Percentiles rank a stretch among this genome's conserved stretches.
Evolutionary conservation across 2,888 invertebrate genomes (phyloP).

Genomic region (Eupeodes latifasciatus): DNA sequence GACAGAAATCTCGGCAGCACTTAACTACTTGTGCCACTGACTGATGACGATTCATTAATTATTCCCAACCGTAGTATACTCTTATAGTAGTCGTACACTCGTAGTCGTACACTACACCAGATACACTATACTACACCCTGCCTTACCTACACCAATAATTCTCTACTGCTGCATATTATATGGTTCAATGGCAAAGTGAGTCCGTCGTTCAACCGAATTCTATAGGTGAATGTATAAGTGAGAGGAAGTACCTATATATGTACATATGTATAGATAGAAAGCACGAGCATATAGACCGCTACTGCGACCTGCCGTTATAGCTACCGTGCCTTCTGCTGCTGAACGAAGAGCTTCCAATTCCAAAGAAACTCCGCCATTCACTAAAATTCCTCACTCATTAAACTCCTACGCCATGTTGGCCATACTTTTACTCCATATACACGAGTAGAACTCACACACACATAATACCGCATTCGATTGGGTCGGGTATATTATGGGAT

Average conservation of each 20-base stretch:
- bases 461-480: slow-evolving; percentile 28
- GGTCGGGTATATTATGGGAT: not conserved
- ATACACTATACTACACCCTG: not conserved
- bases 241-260: no score
- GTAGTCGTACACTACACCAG: not conserved
- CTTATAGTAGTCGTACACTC: not conserved
- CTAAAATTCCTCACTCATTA: slow-evolving; percentile 63
- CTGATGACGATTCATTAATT: slow-evolving; percentile 75
- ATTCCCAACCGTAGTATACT: slow-evolving; percentile 48
- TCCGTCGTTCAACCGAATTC: slow-evolving; percentile 35
- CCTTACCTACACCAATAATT: not conserved
- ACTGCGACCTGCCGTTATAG: no score
- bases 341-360: not conserved
- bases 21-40: slow-evolving; percentile 64
- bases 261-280: no score
- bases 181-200: slow-evolving; percentile 48
- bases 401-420: slow-evolving; percentile 35
- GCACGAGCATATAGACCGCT: no score
- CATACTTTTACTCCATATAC: not conserved
- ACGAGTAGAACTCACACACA: not conserved
- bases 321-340: not conserved
- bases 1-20: slow-evolving; percentile 70
- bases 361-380: slow-evolving; percentile 5
- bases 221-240: not conserved
- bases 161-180: slow-evolving; percentile 25